phyloP scores from a whole-genome alignment of 2,888 invertebrate species.

The Stenodema calcarata region DNA sequence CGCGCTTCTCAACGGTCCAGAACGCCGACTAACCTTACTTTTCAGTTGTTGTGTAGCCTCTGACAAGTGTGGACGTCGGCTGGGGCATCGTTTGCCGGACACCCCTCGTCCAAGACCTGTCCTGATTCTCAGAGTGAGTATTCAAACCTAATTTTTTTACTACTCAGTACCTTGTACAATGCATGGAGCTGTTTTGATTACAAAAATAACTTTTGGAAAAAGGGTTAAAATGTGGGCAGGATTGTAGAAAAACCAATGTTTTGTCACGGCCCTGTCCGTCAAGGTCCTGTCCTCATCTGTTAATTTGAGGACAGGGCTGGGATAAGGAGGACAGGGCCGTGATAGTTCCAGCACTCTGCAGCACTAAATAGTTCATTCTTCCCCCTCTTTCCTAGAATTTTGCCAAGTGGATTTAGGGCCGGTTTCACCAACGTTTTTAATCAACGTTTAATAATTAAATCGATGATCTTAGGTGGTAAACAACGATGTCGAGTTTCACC shows the following conservation, averaged over 20 bases:
- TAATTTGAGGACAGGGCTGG: background rate
- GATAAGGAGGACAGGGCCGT: background rate
- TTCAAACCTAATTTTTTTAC: constrained; percentile 13
- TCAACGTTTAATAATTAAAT: too few species aligned
- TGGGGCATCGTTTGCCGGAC: background rate
- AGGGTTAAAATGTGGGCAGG: background rate
- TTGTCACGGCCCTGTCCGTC: too few species aligned
- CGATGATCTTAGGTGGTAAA: too few species aligned
- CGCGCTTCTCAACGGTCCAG: constrained; percentile 4
- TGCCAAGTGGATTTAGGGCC: too few species aligned
- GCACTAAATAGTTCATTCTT: background rate
- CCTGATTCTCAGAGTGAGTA: background rate
- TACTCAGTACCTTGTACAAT: background rate
- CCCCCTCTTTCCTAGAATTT: background rate
- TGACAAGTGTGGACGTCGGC: background rate
- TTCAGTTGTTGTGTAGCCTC: constrained; percentile 1
- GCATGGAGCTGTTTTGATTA: background rate
- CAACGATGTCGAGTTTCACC: too few species aligned
- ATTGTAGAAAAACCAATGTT: constrained; percentile 1
- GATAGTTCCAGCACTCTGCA: background rate
- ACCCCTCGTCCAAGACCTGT: constrained; percentile 13
- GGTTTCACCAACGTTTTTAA: too few species aligned
- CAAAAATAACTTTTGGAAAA: background rate
- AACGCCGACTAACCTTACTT: background rate
- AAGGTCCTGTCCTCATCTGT: background rate